Evolutionary conservation across 2,113 vertebrate species (phyloP).

Genomic region (Saccopteryx leptura): DNA sequence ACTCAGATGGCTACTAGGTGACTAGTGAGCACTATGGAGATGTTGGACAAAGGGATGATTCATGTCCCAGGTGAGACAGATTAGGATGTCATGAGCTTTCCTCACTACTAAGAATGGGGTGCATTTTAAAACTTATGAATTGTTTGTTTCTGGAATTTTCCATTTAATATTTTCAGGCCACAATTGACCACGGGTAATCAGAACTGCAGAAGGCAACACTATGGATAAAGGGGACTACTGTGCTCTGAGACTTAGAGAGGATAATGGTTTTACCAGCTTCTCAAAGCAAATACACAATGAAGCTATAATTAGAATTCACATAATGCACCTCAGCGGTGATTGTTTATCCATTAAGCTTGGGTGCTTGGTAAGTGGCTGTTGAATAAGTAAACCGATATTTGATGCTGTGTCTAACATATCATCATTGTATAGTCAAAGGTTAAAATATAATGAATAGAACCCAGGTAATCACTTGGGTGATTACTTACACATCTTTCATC

Average conservation of each 20-base stretch:
- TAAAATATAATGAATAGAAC: conserved; percentile 76
- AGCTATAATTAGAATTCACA: conserved; percentile 34
- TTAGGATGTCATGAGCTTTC: background rate
- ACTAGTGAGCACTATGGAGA: background rate
- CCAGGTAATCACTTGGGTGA: conserved; percentile 6
- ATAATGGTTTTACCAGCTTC: conserved; percentile 37
- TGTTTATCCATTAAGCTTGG: background rate
- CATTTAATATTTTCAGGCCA: background rate
- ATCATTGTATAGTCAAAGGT: conserved; percentile 55
- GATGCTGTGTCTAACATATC: conserved; percentile 36
- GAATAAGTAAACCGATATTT: conserved; percentile 35
- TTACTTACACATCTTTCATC: background rate
- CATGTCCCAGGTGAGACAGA: background rate
- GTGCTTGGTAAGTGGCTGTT: background rate
- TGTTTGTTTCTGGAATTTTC: background rate
- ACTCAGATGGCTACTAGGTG: background rate
- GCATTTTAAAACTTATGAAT: background rate
- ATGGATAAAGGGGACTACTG: background rate
- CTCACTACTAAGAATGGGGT: background rate
- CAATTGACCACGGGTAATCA: background rate
- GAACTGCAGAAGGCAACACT: background rate
- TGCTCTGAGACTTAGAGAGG: background rate
- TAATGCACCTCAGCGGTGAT: conserved; percentile 12
- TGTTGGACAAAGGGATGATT: background rate
- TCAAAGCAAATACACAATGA: conserved; percentile 29